Evolutionary conservation across 2,113 vertebrate genomes (phyloP).

Genomic region (Prunella himalayana): DNA sequence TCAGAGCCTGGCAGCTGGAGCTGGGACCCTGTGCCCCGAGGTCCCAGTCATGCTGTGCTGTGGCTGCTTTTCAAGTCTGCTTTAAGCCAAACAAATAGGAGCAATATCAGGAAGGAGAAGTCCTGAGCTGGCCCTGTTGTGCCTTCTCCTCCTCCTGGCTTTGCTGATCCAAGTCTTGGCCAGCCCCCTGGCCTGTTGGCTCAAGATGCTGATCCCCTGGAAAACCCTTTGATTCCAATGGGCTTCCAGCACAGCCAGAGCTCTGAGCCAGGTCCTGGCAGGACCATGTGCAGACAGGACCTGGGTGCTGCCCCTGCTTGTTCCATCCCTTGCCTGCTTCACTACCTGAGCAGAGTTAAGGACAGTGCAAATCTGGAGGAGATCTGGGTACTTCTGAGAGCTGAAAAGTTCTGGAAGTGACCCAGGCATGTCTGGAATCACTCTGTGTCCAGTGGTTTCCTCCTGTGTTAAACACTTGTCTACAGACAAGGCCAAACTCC

Average conservation of each 20-base stretch:
- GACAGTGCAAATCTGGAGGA: neutral
- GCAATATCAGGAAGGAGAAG: neutral
- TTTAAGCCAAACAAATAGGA: neutral
- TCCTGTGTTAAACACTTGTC: neutral
- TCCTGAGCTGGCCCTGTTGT: neutral
- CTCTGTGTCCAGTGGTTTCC: neutral
- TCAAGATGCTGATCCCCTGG: neutral
- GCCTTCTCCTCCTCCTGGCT: neutral
- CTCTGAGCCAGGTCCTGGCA: neutral
- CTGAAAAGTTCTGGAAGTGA: neutral
- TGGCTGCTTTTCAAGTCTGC: neutral
- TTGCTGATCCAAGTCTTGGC: neutral
- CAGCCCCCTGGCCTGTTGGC: neutral
- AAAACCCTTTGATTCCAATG: neutral
- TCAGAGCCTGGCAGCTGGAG: neutral
- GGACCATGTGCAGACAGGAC: neutral
- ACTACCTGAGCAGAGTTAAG: neutral
- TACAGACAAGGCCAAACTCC: neutral
- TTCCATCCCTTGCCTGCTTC: neutral
- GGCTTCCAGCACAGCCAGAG: neutral
- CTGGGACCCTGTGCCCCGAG: neutral
- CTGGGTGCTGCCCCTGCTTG: neutral
- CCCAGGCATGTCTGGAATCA: accelerated
- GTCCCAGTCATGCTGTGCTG: neutral
- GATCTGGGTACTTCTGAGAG: neutral